Evolutionary conservation across 2,113 vertebrate species (phyloP), one percentile per base, ranked within the genome.

Genomic region (Percina caprodes): DNA sequence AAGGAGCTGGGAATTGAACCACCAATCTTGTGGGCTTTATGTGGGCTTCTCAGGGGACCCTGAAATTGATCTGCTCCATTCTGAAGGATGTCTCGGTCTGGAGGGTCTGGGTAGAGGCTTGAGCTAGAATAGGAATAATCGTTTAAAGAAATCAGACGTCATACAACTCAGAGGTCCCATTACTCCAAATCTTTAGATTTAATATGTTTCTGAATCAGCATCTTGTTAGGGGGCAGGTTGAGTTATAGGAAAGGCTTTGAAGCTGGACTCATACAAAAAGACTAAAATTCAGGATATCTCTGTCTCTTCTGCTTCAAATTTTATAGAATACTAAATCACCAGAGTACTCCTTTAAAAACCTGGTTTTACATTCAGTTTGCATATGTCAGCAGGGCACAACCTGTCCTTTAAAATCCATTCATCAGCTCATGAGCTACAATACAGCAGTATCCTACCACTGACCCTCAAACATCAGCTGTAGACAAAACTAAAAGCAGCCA

Each of bases 401-500:
- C 82, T 89, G 86, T 79, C 74, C 69, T 59, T 68, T 84, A 59
- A 80, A 84, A 79, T 83, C 81, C 73, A 77, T 78, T 86, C 83
- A 91, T 81, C 87, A 60, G 79, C 60, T 87, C 68, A 45, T 70
- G 61, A 70, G 46, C 74, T 71, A 42, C 74, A 84, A 69, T 11
- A 56, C 71, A 85, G 54, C 73, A 52, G 73, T 74, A 82, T 81
- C 81, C 67, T 13, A 33, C 55, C 45, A 6, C 51, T 81, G 89
- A 90, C 86, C 52, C 85, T 76, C 88, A 89, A 87, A 93, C 93
- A 88, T 93, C 90, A 93, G 92, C 91, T 92, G 91, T 92, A 96
- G 95, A 95, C 95, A 86, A 94, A 95, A 95, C 94, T 93, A 92
- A 83, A 42, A 86, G 80, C 82, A 70, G 84, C 70, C 81, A 16